Conservation (phyloP, 2,888 invertebrate species). For the Macaria liturata region DNA sequence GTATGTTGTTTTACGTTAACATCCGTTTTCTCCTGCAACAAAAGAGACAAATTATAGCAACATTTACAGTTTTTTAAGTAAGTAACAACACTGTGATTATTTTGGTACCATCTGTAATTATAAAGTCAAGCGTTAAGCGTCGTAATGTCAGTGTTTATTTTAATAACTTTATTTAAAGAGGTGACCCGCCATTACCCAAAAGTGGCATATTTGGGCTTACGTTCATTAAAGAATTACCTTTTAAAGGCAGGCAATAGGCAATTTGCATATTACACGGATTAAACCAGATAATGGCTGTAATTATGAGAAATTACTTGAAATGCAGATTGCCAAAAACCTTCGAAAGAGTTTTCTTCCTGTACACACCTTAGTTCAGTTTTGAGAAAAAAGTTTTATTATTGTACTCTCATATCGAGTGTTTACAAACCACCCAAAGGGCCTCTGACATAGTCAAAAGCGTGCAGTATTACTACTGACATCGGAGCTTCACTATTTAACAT, state of each 20-base stretch:
- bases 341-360: too few relatives aligned
- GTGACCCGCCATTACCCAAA: constrained; percentile 19
- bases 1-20: constrained; percentile 49
- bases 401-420: too few relatives aligned
- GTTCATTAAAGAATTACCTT: constrained; percentile 18
- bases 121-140: background rate
- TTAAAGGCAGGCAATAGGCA: too few relatives aligned
- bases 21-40: constrained; percentile 62
- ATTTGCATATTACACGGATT: constrained; percentile 42
- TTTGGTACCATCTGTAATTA: constrained; percentile 10
- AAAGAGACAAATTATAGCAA: constrained; percentile 29
- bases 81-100: background rate
- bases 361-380: too few relatives aligned
- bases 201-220: constrained; percentile 16
- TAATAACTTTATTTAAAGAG: constrained; percentile 35
- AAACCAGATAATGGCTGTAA: constrained; percentile 38
- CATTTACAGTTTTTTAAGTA: background rate
- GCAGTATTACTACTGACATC: too few relatives aligned
- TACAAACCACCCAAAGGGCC: too few relatives aligned
- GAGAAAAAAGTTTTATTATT: too few relatives aligned
- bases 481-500: too few relatives aligned
- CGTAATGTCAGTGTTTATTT: constrained; percentile 25
- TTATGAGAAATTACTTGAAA: constrained; percentile 14
- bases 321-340: too few relatives aligned
- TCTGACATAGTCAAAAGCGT: too few relatives aligned